Percentiles rank a stretch among this genome's conserved stretches.
phyloP scores from a whole-genome alignment of 2,888 invertebrate species.

The Bugula neritina region DNA sequence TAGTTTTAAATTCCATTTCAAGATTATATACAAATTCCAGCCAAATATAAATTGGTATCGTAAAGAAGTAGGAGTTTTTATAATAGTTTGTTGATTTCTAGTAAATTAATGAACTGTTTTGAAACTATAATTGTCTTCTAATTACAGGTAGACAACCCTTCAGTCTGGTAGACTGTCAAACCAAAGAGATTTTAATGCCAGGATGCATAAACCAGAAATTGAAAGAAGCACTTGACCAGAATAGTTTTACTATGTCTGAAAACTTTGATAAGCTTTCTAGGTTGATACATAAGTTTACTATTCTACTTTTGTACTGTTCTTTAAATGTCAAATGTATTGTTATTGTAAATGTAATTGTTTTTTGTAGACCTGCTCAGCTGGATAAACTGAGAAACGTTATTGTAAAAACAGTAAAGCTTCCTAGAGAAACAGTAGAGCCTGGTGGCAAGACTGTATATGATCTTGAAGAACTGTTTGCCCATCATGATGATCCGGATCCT shows the following conservation, averaged over 20 bases:
- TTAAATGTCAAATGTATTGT: too few relatives aligned
- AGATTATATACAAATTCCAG: too few relatives aligned
- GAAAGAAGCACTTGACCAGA: neutral
- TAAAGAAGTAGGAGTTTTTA: too few relatives aligned
- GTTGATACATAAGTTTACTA: neutral
- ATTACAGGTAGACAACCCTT: neutral
- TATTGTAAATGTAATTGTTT: too few relatives aligned
- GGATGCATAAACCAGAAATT: neutral
- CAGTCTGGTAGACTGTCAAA: slow-evolving; percentile 16
- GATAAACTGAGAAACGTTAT: neutral
- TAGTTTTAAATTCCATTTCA: too few relatives aligned
- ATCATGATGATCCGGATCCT: slow-evolving; percentile 1
- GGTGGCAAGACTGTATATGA: neutral
- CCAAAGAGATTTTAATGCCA: neutral
- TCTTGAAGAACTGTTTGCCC: neutral
- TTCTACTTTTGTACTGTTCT: too few relatives aligned
- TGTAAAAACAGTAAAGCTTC: neutral
- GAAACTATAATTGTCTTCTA: neutral
- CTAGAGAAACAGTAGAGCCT: neutral
- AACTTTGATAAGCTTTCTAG: slow-evolving; percentile 7
- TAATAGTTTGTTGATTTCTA: too few relatives aligned
- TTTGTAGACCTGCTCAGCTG: neutral
- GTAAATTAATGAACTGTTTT: neutral
- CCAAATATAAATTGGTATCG: too few relatives aligned
- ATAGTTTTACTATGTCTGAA: neutral